phyloP scores from a whole-genome alignment of 2,113 vertebrate genomes.

The Nesoenas mayeri region DNA sequence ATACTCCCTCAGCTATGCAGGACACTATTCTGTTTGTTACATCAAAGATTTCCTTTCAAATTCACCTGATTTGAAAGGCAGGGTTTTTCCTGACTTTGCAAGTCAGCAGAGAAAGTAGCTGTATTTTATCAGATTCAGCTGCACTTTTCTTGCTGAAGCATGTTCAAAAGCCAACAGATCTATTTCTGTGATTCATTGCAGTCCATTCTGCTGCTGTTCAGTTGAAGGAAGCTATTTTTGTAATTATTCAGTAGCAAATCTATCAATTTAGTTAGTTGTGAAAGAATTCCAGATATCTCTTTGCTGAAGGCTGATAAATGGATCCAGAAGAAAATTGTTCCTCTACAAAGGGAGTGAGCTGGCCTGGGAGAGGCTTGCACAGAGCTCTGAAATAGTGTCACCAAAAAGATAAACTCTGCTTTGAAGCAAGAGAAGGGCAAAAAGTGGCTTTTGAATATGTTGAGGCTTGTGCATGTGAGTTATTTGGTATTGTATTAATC shows the following conservation, averaged over 20 bases:
- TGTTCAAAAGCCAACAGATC: background rate
- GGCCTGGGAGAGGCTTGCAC: background rate
- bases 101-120: background rate
- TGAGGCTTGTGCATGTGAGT: background rate
- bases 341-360: background rate
- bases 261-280: background rate
- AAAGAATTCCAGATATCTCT: background rate
- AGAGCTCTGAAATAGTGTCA: fast-evolving
- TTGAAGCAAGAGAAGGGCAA: background rate
- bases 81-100: constrained; percentile 13
- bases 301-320: background rate
- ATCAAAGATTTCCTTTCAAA: constrained; percentile 46
- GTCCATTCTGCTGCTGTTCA: constrained; percentile 4
- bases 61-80: background rate
- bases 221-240: constrained; percentile 30
- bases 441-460: background rate
- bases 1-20: background rate
- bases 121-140: background rate
- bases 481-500: background rate
- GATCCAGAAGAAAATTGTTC: background rate
- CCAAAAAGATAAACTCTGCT: background rate
- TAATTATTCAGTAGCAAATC: constrained; percentile 5
- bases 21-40: background rate
- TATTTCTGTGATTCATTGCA: constrained; percentile 14
- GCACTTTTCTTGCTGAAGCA: background rate